phyloP scores from a whole-genome alignment of 2,888 invertebrate species.

The Pogonocherus hispidulus region DNA sequence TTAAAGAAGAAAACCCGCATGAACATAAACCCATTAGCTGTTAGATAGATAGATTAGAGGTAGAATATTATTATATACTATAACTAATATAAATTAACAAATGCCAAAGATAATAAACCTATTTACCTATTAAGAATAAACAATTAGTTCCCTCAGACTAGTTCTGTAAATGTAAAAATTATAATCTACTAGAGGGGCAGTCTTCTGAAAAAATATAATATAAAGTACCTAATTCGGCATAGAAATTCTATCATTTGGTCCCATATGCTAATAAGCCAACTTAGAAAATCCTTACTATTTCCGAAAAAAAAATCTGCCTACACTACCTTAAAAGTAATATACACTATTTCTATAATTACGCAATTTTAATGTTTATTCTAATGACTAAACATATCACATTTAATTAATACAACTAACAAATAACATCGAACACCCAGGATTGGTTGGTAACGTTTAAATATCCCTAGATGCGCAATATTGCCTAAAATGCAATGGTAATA shows the following conservation, averaged over 20 bases:
- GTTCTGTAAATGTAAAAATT: background rate
- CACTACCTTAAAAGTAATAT: background rate
- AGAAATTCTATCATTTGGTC: constrained; percentile 19
- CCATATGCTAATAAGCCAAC: constrained; percentile 15
- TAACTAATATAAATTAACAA: too few relatives aligned
- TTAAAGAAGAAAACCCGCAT: too few relatives aligned
- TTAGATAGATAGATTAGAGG: too few relatives aligned
- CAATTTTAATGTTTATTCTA: constrained; percentile 40
- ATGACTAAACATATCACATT: constrained; percentile 57
- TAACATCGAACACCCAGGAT: constrained; percentile 40
- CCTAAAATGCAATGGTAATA: too few relatives aligned
- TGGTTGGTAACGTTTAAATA: constrained; percentile 19
- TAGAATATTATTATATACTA: too few relatives aligned
- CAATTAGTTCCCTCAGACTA: background rate
- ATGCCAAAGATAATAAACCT: background rate
- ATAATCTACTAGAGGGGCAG: constrained; percentile 5
- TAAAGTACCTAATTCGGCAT: constrained; percentile 1
- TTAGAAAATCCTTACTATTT: constrained; percentile 4
- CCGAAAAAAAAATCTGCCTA: background rate
- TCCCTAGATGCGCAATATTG: too few relatives aligned
- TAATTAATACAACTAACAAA: constrained; percentile 45
- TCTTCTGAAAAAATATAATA: constrained; percentile 14
- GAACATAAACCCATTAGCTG: too few relatives aligned
- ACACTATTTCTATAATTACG: constrained; percentile 7
- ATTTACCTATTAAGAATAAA: background rate